Conservation (phyloP, 2,797 vertebrate genomes). For the Columba guinea region DNA sequence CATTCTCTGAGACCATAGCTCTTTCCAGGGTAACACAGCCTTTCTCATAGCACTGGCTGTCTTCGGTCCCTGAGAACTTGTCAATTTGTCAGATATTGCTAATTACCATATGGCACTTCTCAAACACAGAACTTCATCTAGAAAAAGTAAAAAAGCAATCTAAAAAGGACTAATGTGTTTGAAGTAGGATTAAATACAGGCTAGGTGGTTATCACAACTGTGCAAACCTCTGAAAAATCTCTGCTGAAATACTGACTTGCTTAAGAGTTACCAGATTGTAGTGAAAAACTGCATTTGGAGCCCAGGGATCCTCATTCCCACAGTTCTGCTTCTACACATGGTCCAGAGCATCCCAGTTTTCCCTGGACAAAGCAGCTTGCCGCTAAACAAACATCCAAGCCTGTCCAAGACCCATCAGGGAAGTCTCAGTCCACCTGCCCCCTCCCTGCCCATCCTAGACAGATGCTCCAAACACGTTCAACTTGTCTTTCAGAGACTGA, state of each 20-base stretch:
- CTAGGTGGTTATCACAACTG: neutral
- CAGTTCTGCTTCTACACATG: fast-evolving
- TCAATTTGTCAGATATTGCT: neutral
- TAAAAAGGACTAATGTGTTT: neutral
- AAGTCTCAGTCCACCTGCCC: neutral
- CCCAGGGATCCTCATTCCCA: neutral
- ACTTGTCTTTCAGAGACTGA: neutral
- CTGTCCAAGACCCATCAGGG: neutral
- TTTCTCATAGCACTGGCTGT: conserved; percentile 91
- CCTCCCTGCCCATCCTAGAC: neutral
- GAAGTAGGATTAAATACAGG: neutral
- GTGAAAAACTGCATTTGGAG: neutral
- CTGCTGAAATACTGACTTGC: neutral
- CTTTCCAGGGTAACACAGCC: conserved; percentile 88
- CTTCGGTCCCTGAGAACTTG: conserved; percentile 61
- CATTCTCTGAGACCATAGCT: conserved; percentile 85
- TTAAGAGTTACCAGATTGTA: neutral
- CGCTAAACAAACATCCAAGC: neutral
- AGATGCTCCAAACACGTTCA: neutral
- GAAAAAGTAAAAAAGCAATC: neutral
- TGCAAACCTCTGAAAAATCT: neutral
- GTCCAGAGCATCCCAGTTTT: neutral
- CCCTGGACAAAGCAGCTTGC: neutral
- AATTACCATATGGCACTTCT: neutral
- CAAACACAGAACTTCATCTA: neutral